A percentile compares a stretch with the other conserved stretches of the same genome.
These are phyloP conservation scores for Apodemia duryi DNA, from an alignment of 2,888 invertebrate genomes.

Conservation along the genomic window DNA sequence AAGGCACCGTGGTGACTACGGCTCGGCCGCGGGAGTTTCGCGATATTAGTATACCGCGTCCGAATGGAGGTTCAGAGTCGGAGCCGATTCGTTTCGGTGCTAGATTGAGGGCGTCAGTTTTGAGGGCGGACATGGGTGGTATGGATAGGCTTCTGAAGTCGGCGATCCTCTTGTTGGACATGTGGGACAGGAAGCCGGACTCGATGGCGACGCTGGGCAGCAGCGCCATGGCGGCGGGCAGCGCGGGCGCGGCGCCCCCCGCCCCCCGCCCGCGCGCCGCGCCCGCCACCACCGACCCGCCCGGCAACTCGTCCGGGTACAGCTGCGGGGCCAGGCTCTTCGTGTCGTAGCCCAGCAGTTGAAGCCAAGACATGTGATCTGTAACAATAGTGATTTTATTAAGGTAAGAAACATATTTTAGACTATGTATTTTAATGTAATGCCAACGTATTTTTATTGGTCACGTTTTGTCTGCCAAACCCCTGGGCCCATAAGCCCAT, in stretches of 20 bases:
- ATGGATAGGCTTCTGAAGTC: slow-evolving; percentile 87
- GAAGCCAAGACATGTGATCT: slow-evolving; percentile 94
- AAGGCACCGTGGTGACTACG: slow-evolving; percentile 91
- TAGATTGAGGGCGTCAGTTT: slow-evolving; percentile 87
- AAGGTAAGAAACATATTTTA: too few relatives aligned
- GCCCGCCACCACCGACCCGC: slow-evolving; percentile 83
- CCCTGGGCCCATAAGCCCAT: too few relatives aligned
- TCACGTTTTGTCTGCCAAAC: too few relatives aligned
- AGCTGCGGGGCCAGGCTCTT: slow-evolving; percentile 93
- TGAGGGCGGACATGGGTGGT: slow-evolving; percentile 88
- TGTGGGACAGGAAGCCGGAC: slow-evolving; percentile 90
- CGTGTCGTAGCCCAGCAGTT: slow-evolving; percentile 90
- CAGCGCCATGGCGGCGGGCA: slow-evolving; percentile 82
- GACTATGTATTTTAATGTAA: too few relatives aligned
- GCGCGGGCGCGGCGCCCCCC: slow-evolving; percentile 80
- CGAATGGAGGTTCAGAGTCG: slow-evolving; percentile 93
- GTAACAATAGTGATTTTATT: slow-evolving; percentile 41
- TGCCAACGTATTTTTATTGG: too few relatives aligned
- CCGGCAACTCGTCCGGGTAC: slow-evolving; percentile 84
- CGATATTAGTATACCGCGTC: slow-evolving; percentile 91
- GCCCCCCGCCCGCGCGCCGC: slow-evolving; percentile 77
- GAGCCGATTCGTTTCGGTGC: slow-evolving; percentile 88
- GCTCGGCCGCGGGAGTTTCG: slow-evolving; percentile 88
- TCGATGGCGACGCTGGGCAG: slow-evolving; percentile 86
- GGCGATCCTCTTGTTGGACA: slow-evolving; percentile 87